Conservation (phyloP, 1,140 invertebrate species). For the Drosophila sp. region DNA sequence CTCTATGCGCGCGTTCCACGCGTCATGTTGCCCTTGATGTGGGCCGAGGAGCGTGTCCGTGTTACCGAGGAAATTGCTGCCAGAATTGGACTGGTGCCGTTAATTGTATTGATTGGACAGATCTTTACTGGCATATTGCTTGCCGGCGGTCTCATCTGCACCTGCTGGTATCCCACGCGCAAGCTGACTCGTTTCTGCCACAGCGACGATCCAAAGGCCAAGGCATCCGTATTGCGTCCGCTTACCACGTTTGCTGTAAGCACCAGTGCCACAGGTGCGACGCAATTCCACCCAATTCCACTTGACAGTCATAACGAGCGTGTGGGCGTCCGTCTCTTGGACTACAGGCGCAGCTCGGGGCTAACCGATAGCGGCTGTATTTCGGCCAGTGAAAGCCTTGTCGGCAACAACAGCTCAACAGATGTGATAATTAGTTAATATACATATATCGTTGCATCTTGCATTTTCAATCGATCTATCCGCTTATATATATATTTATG, state of each 20-base stretch:
- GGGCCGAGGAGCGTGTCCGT: conserved; percentile 89
- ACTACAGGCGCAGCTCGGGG: conserved; percentile 65
- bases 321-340: conserved; percentile 66
- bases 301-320: conserved; percentile 43
- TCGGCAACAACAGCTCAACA: conserved; percentile 33
- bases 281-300: conserved; percentile 39
- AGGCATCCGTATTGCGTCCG: conserved; percentile 58
- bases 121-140: conserved; percentile 72
- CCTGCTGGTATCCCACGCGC: conserved; percentile 81
- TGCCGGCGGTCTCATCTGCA: conserved; percentile 71
- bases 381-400: conserved; percentile 48
- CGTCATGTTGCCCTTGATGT: conserved; percentile 90
- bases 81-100: conserved; percentile 66
- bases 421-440: conserved; percentile 81
- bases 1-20: conserved; percentile 88
- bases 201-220: conserved; percentile 76
- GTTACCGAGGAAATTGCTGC: conserved; percentile 86
- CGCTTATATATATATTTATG: conserved; percentile 24
- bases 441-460: conserved; percentile 43
- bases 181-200: conserved; percentile 68
- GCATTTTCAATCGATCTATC: conserved; percentile 50
- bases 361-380: conserved; percentile 23
- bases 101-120: conserved; percentile 75
- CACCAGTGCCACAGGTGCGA: conserved; percentile 4
- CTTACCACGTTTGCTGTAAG: conserved; percentile 43